Evolutionary conservation across 2,113 vertebrate species (phyloP), one percentile per base, ranked within the genome.

Genomic region (Argyrosomus japonicus): DNA sequence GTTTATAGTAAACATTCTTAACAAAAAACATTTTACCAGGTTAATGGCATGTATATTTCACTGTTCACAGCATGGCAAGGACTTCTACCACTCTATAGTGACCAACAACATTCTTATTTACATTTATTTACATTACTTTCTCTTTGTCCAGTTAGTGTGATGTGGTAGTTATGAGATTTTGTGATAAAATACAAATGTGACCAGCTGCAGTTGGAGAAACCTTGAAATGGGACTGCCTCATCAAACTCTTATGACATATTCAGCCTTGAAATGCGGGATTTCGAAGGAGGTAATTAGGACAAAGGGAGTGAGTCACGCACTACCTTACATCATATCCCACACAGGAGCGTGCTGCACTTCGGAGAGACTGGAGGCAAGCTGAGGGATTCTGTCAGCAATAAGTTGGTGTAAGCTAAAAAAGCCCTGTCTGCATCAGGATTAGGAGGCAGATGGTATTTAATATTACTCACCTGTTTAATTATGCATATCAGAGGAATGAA

Each of bases 291-390:
- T 81, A 84, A 85, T 86, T 78, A 82, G 68, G 73, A 62, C 53
- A 75, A 72, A 67, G 9, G 48, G 36, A 80, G 75, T 89, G 85
- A 87, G 74, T 87, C 82, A 88, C 64, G 43, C 51, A 47, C 27
- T 81, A 50, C 36, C 56, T 77, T 85, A 86, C 63, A 27, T 87
- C 88, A 87, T 50, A 71, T 85, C 71, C 75, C 72, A 82, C 88
- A 80, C 19, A 23, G 74, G 81, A 87, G 76, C 11, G 4, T 57
- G 53, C 43, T 60, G 67, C 47, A 40, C 76, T 77, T 79, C 61
- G 74, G 51, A 81, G 69, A 43, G 19, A 57, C 73, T 51, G 68
- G 68, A 79, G 43, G 5, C 6, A 17, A 79, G 70, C 81, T 63
- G 27, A 56, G 36, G 36, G 77, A 82, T 78, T 57, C 51, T 62